Base-by-base conservation (phyloP, 2,888 invertebrate species). In the Lycophotia porphyrea region DNA sequence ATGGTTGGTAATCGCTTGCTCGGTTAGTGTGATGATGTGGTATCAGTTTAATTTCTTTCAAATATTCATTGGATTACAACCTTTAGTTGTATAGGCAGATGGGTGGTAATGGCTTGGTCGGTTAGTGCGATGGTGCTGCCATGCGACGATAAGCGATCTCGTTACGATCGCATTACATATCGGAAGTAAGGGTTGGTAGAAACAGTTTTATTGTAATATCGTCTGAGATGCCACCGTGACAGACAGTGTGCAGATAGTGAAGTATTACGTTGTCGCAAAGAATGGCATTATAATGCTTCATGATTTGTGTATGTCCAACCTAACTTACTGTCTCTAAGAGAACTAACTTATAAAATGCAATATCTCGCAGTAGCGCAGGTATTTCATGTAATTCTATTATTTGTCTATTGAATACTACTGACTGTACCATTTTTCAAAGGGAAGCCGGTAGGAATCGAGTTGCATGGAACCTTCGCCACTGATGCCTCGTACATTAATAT, bases 131-230 rank as follows among this genome's bases (percentile, higher is more conserved):
- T 69, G 72, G 84, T 84, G 66, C 69, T 84, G 69, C 78, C 78
- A 76, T 82, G 78, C 44, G 44, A 24, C 77, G 84, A 86, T 84
- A 86, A 86, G 83, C 82, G 76, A 81, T 79, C 84, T 86, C 24
- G 83, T 85, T 83, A 83, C 83, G 83, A 84, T 86, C 78, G 76
- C 73, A 86, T 86, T 86, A 86, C 83, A 68, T 84, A 84, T 84
- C 87, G 87, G 86, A 86, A 86, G 79, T 67, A 81, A 84, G 76
- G 83, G 84, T 74, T 83, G 77, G 66, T 66, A 76, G 64, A 49
- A 76, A 72, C 76, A 36, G 75, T 68, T 58, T 61, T 73, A 58
- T 52, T 61, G 76, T 82, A 74, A 74, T 70, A 74, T 72, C n/a
- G 39, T 44, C 36, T 66, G 76, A 74, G 78, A 85, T 79, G 78